These are phyloP conservation scores for Pammene fasciana DNA, from an alignment of 2,888 invertebrate species.

Conservation along the genomic window DNA sequence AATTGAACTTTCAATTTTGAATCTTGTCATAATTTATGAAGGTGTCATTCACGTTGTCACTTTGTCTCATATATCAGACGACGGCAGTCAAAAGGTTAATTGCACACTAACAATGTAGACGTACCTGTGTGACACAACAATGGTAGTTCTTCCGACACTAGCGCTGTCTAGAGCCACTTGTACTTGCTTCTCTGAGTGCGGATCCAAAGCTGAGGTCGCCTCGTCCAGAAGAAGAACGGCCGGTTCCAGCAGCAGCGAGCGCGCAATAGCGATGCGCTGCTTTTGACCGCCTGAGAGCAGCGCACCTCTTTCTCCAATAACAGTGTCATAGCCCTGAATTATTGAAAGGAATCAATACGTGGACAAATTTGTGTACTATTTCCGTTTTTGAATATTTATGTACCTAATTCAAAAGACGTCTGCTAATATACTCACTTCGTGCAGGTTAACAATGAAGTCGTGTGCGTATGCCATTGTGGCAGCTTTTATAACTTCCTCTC, in stretches of 20 bases:
- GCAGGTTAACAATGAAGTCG: conserved; percentile 87
- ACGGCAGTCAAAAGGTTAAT: too few relatives aligned
- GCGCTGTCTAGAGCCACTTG: conserved; percentile 90
- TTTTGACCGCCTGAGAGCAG: conserved; percentile 93
- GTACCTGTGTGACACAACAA: conserved; percentile 87
- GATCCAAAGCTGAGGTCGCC: conserved; percentile 92
- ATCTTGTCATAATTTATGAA: too few relatives aligned
- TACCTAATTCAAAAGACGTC: too few relatives aligned
- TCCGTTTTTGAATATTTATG: too few relatives aligned
- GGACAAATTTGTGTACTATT: too few relatives aligned
- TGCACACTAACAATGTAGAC: neutral
- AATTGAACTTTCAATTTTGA: too few relatives aligned
- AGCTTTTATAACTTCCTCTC: conserved; percentile 87
- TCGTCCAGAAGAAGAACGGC: conserved; percentile 90
- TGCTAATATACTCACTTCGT: conserved; percentile 80
- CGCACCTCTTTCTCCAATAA: conserved; percentile 91
- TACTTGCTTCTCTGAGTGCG: conserved; percentile 90
- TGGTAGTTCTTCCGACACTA: conserved; percentile 88
- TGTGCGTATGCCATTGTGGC: conserved; percentile 90
- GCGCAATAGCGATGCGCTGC: conserved; percentile 92
- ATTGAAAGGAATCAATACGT: neutral
- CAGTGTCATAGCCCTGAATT: conserved; percentile 87
- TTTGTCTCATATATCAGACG: too few relatives aligned
- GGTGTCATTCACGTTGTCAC: too few relatives aligned
- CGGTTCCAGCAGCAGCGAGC: conserved; percentile 90